Base-by-base conservation (phyloP, 2,888 invertebrate species). In the Epirrhoe alternata region DNA sequence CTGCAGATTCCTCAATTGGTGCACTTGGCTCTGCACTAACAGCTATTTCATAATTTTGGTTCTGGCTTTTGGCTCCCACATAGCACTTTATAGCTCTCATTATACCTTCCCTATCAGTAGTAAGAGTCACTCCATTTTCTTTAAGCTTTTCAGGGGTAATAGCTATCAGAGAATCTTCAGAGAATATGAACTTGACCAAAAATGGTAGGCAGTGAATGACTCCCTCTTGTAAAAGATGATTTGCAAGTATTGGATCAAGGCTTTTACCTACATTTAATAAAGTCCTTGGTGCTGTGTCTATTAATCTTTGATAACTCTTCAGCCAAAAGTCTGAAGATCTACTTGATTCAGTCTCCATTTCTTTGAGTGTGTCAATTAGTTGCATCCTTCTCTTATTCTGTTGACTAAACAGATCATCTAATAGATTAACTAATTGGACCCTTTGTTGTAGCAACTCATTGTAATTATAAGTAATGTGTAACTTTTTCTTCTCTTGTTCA, bases 301-400 rank as follows among this genome's bases (percentile, higher is more conserved):
- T 93, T 51, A 98, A 87, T 73, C 95, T 95, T 85, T 98, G 98
- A 85, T 97, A 98, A 85, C 97, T 97, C 79, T 95, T 94, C 71
- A 97, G 87, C 97, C 97, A 97, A 84, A 96, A 97, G 79, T 95
- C 95, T 74, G 94, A 88, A 1, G 90, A 86, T 57, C 84, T 88
- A 72, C 90, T 88, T 66, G 88, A 92, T 73, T 93, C 90, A 73
- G 74, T 90, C 86, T 98, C 97, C 94, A 97, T 96, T 79, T 95
- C 95, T 76, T 94, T 94, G 77, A 97, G 88, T 0, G 96, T 96
- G 14, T 95, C 94, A 65, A 96, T 86, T 56, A 97, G 88, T 80
- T 97, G 95, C 66, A 94, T 87, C 73, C 95, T 94, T 73, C 97
- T 92, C 72, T 94, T 94, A 75, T 94, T 94, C 84, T 96, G 95